These are phyloP conservation scores for Galeopterus variegatus DNA, from an alignment of 2,113 vertebrate genomes.

Conservation along the genomic window DNA sequence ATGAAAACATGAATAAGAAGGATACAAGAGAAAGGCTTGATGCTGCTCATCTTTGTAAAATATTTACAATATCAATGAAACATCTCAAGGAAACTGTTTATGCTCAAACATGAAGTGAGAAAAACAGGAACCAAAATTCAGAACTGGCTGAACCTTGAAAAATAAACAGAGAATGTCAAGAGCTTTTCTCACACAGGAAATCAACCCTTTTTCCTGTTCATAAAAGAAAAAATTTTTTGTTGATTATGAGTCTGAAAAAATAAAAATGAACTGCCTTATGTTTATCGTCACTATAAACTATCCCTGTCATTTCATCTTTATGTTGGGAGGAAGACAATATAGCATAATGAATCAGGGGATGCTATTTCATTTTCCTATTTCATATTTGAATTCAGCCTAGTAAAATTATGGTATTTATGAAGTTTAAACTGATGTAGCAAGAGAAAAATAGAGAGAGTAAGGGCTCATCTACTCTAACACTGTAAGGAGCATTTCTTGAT, in stretches of 20 bases:
- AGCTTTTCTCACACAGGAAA: not conserved
- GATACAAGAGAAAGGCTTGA: not conserved
- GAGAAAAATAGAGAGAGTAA: slow-evolving; percentile 62
- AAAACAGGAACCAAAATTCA: slow-evolving; percentile 12
- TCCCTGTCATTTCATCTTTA: slow-evolving; percentile 64
- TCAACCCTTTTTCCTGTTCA: not conserved
- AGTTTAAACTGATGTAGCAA: slow-evolving; percentile 74
- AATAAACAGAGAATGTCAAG: slow-evolving; percentile 53
- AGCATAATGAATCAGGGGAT: slow-evolving; percentile 71
- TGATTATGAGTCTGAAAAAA: slow-evolving; percentile 48
- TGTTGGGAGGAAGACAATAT: slow-evolving; percentile 76
- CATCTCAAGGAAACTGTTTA: not conserved
- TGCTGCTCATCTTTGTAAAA: not conserved
- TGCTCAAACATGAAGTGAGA: not conserved
- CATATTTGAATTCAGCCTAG: slow-evolving; percentile 72
- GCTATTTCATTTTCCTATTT: slow-evolving; percentile 78
- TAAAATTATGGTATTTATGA: slow-evolving; percentile 80
- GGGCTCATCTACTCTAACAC: slow-evolving; percentile 21
- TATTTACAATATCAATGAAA: not conserved
- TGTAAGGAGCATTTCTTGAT: not conserved
- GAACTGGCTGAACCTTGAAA: not conserved
- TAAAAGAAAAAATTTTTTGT: not conserved
- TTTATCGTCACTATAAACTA: not conserved
- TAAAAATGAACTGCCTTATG: not conserved
- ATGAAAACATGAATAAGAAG: not conserved